A percentile compares a stretch with the other conserved stretches of the same genome.
phyloP scores from a whole-genome alignment of 2,113 vertebrate genomes.

The Hydropotes inermis region DNA sequence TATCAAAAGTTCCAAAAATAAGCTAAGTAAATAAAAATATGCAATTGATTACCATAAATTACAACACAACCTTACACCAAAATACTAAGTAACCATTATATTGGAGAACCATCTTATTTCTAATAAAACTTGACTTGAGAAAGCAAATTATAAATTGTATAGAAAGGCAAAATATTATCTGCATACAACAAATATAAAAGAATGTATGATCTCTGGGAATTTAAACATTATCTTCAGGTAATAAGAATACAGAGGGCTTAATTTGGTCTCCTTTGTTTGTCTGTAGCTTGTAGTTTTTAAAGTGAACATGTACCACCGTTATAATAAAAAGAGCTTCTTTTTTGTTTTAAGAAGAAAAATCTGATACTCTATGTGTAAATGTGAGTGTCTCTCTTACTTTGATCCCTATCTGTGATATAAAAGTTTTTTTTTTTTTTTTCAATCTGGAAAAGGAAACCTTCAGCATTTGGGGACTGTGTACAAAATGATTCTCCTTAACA shows the following conservation, averaged over 20 bases:
- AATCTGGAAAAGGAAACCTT: background rate
- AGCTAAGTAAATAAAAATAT: background rate
- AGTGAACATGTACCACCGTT: background rate
- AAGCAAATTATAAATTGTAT: background rate
- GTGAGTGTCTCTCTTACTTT: background rate
- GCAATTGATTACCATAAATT: background rate
- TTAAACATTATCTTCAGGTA: background rate
- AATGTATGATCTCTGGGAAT: background rate
- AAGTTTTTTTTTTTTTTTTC: background rate
- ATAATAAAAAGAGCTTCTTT: background rate
- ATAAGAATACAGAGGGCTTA: background rate
- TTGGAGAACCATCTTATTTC: background rate
- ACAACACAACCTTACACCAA: background rate
- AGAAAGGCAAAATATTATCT: background rate
- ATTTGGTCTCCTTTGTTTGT: background rate
- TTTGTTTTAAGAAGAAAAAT: conserved; percentile 33
- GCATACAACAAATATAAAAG: background rate
- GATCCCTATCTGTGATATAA: background rate
- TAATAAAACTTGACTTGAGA: background rate
- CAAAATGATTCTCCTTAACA: background rate
- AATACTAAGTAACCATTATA: background rate
- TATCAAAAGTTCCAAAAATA: background rate
- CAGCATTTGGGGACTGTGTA: background rate
- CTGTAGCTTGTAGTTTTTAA: background rate
- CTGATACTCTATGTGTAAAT: background rate